Evolutionary conservation across 2,888 invertebrate genomes (phyloP).

Genomic region (Cactoblastis cactorum): DNA sequence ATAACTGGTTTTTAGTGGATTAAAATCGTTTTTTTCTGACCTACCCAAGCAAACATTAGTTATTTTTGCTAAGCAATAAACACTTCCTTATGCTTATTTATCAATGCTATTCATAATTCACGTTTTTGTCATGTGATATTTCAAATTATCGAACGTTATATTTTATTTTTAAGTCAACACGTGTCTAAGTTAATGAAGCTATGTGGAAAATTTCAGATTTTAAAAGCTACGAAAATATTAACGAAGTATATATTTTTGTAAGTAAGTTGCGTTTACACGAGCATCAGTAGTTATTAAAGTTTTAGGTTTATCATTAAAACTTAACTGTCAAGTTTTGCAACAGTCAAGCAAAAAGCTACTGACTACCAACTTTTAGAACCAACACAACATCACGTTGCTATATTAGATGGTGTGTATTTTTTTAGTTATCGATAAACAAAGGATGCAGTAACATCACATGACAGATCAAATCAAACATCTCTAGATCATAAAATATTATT

Average conservation of each 20-base stretch:
- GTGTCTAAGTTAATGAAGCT: background rate
- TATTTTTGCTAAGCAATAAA: background rate
- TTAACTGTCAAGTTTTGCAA: too few relatives aligned
- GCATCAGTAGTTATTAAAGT: too few relatives aligned
- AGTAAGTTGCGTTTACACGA: too few relatives aligned
- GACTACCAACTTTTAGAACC: too few relatives aligned
- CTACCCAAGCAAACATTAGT: background rate
- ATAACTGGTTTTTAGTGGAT: background rate
- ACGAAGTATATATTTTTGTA: too few relatives aligned
- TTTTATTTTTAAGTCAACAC: too few relatives aligned
- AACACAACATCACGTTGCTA: too few relatives aligned
- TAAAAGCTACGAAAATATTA: background rate
- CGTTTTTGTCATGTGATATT: background rate
- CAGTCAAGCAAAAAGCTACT: too few relatives aligned
- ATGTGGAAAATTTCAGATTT: too few relatives aligned
- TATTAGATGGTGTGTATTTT: too few relatives aligned
- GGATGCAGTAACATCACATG: background rate
- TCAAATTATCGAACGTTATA: background rate
- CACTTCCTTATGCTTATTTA: background rate
- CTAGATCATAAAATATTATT: background rate
- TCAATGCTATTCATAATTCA: background rate
- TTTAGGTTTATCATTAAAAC: too few relatives aligned
- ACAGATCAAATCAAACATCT: background rate
- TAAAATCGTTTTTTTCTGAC: conserved; percentile 1
- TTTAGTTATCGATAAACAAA: background rate